Evolutionary conservation across 2,797 vertebrate species (phyloP).

Genomic region (Pristis pectinata): DNA sequence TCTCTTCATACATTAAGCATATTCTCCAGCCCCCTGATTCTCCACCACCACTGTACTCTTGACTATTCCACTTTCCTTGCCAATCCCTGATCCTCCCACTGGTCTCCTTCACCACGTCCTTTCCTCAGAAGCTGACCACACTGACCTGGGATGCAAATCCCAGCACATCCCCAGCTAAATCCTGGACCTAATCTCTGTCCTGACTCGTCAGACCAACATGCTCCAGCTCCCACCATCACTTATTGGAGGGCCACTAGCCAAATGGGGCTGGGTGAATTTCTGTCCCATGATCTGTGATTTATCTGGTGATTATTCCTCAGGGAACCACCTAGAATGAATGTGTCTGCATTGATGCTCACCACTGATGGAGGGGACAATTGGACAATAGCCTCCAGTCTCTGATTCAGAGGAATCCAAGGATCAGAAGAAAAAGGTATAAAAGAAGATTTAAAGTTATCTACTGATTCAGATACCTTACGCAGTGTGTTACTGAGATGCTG

Average conservation of each 20-base stretch:
- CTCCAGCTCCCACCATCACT: too few species aligned
- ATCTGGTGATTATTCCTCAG: background rate
- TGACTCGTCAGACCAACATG: background rate
- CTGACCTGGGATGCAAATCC: background rate
- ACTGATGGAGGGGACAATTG: background rate
- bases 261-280: background rate
- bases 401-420: background rate
- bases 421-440: background rate
- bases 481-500: too few species aligned
- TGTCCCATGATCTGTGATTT: too few species aligned
- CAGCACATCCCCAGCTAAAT: background rate
- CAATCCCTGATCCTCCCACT: background rate
- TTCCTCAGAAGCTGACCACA: background rate
- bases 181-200: too few species aligned
- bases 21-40: background rate
- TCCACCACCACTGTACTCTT: background rate
- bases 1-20: too few species aligned
- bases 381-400: too few species aligned
- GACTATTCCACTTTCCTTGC: background rate
- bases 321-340: background rate
- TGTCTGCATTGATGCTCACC: background rate
- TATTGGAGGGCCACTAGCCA: too few species aligned
- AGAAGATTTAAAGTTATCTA: too few species aligned
- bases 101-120: background rate
- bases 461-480: too few species aligned